Base-by-base conservation (phyloP, 2,888 invertebrate genomes). In the Trilocha varians region DNA sequence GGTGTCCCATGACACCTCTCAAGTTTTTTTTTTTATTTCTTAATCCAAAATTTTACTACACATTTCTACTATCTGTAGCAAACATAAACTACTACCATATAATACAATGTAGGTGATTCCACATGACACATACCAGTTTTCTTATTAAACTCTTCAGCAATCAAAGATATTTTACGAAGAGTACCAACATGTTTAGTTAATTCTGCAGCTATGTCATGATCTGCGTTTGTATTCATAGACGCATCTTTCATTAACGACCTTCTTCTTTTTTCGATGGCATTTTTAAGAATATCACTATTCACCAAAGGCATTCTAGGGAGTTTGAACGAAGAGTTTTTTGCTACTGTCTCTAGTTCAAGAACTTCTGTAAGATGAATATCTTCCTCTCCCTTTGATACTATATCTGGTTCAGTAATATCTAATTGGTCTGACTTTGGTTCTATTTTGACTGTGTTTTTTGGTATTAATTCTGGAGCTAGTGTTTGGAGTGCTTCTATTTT, bases 111-210 rank as follows among this genome's bases (percentile, higher is more conserved):
- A n/a, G n/a, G n/a, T n/a, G n/a, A n/a, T n/a, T n/a, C n/a, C n/a
- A n/a, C n/a, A n/a, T n/a, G n/a, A 18, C 3, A 13, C 45, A 43
- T 53, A 84, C 84, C 84, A 39, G 84, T 84, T 63, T 83, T 85
- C 39, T 83, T 76, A 51, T 84, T 83, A 47, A 85, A 84, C 44
- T 84, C 84, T 47, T 85, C 84, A n/a, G 84, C 84, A 41, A 85
- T 84, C 11, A 84, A 50, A 1, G 85, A 84, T 58, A 85, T 85
- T 49, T 72, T 82, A 38, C 62, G 70, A 33, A 85, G 54, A 0
- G 84, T 84, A 38, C 57, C 56, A 1, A 84, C 79, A 48, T 84
- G 71, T 49, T 69, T 79, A 1, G 73, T 58, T 25, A 85, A 62
- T 52, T 80, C 80, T 36, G 60, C 60, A 2, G 82, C 84, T n/a